phyloP scores from a whole-genome alignment of 92 coral and sea anemone genomes.

The Actinostola sp. region DNA sequence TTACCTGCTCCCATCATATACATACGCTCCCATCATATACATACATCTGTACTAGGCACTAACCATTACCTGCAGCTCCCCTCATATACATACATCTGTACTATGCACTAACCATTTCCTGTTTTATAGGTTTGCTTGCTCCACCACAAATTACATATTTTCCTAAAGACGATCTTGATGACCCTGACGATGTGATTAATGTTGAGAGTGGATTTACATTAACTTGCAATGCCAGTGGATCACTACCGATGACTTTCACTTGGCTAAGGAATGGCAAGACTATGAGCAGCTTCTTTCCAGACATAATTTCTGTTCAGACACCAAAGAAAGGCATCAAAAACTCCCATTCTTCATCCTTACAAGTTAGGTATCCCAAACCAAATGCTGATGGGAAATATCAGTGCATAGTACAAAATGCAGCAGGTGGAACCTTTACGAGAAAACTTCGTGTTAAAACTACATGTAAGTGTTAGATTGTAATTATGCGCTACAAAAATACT shows the following conservation, averaged over 20 bases:
- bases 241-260: conserved; percentile 7
- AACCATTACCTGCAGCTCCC: too few relatives aligned
- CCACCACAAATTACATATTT: conserved; percentile 28
- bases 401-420: conserved; percentile 47
- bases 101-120: not conserved
- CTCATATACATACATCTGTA: too few relatives aligned
- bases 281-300: not conserved
- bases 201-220: not conserved
- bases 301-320: too few relatives aligned
- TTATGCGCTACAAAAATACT: not conserved
- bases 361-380: not conserved
- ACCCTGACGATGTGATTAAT: conserved; percentile 5
- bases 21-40: too few relatives aligned
- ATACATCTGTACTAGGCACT: too few relatives aligned
- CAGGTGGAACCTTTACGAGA: conserved; percentile 46
- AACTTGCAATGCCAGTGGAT: conserved; percentile 37
- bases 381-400: conserved; percentile 51
- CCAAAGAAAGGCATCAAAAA: too few relatives aligned
- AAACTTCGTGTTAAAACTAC: conserved; percentile 54
- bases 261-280: conserved; percentile 27
- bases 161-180: not conserved
- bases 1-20: too few relatives aligned
- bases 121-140: not conserved
- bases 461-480: conserved; percentile 14
- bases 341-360: too few relatives aligned